A percentile compares a stretch with the other conserved stretches of the same genome.
phyloP scores from a whole-genome alignment of 2,888 invertebrate species.

The Eulithis prunata region DNA sequence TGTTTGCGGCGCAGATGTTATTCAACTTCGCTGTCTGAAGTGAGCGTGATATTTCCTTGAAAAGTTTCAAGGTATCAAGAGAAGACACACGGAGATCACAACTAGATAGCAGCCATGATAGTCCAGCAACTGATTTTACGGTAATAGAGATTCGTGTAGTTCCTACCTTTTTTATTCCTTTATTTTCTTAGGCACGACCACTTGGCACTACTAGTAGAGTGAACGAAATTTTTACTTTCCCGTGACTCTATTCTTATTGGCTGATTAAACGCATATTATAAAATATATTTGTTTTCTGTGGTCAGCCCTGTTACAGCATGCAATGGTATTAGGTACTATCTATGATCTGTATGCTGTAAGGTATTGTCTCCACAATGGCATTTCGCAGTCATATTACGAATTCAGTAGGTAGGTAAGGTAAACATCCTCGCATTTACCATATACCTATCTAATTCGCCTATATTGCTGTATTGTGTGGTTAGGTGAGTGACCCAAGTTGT shows the following conservation, averaged over 20 bases:
- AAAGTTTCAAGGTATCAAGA: conserved; percentile 14
- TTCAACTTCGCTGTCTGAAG: conserved; percentile 61
- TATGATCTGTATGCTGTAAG: no score
- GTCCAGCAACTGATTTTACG: no score
- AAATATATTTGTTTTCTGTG: no score
- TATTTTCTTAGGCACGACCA: no score
- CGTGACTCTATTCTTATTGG: no score
- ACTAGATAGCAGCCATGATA: background rate
- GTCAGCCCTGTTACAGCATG: no score
- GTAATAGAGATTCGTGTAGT: no score
- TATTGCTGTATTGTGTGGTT: conserved; percentile 2
- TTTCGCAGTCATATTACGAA: conserved; percentile 2
- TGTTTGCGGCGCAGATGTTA: conserved; percentile 59
- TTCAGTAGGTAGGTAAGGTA: background rate
- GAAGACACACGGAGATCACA: background rate
- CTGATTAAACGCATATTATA: no score
- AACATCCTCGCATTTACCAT: background rate
- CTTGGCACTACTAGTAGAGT: no score
- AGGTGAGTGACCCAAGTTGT: conserved; percentile 35
- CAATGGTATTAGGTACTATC: no score
- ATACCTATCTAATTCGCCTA: background rate
- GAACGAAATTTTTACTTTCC: no score
- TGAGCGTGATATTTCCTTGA: conserved; percentile 53
- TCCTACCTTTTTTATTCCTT: no score
- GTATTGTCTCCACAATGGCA: background rate